These are phyloP conservation scores for Corydoras maculifer DNA, from an alignment of 2,113 vertebrate species.

Conservation along the genomic window DNA sequence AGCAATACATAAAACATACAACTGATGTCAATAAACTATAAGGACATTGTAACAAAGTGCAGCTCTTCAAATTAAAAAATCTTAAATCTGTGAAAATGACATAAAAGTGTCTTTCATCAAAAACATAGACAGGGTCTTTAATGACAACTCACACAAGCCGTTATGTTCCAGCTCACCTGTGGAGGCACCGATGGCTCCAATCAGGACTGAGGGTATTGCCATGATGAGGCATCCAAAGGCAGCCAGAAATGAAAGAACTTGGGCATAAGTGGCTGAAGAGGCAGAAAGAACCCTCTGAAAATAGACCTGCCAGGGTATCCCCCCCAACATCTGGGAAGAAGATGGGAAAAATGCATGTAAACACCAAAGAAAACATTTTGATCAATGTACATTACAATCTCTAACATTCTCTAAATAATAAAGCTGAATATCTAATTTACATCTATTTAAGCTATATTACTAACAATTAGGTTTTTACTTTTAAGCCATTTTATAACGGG, in stretches of 20 bases:
- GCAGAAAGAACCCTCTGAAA: constrained; percentile 95
- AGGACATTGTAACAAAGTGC: background rate
- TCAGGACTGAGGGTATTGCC: constrained; percentile 88
- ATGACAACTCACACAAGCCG: too few species aligned
- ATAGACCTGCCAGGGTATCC: constrained; percentile 97
- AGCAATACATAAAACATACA: background rate
- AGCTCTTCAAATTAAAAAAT: too few species aligned
- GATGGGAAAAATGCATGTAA: constrained; percentile 38
- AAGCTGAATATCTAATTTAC: too few species aligned
- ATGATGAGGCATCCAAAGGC: constrained; percentile 93
- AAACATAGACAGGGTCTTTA: too few species aligned
- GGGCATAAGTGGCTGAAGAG: constrained; percentile 95
- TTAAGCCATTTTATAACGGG: background rate
- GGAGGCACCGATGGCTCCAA: constrained; percentile 92
- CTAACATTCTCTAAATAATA: too few species aligned
- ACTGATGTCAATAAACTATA: background rate
- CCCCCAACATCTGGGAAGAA: constrained; percentile 81
- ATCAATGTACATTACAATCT: background rate
- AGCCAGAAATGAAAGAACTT: constrained; percentile 92
- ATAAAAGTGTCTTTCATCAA: too few species aligned
- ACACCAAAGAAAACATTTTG: constrained; percentile 23
- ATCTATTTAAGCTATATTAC: too few species aligned
- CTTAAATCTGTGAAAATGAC: too few species aligned
- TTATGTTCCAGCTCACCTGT: constrained; percentile 71
- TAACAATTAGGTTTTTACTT: background rate